A percentile compares a stretch with the other conserved stretches of the same genome.
Evolutionary conservation across 2,113 vertebrate genomes (phyloP).

Genomic region (Epinephelus cyanopodus): DNA sequence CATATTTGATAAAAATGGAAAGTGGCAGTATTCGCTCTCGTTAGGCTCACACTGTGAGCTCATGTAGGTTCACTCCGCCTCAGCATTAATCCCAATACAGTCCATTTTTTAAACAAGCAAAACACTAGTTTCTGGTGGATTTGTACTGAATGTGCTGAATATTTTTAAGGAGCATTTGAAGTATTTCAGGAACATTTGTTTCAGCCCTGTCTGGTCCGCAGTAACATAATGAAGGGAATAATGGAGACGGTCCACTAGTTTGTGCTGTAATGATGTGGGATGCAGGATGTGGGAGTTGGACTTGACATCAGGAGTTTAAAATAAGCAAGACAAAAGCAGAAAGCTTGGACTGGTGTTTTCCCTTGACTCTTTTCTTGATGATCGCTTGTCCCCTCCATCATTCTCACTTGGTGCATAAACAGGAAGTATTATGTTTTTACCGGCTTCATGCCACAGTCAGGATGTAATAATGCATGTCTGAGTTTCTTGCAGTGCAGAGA

Average conservation of each 20-base stretch:
- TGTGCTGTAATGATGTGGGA: neutral
- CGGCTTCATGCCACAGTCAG: neutral
- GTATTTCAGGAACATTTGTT: neutral
- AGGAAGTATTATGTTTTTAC: neutral
- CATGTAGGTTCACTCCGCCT: neutral
- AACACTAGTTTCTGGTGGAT: neutral
- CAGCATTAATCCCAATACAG: neutral
- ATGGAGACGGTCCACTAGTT: neutral
- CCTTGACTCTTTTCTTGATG: neutral
- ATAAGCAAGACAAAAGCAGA: neutral
- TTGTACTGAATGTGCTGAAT: neutral
- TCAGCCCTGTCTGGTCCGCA: neutral
- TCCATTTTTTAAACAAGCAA: neutral
- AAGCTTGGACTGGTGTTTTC: neutral
- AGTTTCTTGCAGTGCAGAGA: neutral
- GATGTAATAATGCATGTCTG: neutral
- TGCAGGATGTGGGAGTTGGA: neutral
- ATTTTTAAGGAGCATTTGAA: neutral
- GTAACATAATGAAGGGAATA: neutral
- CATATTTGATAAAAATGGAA: slow-evolving; percentile 5
- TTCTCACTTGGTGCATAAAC: neutral
- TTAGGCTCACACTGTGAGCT: neutral
- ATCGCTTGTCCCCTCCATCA: neutral
- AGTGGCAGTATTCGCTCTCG: neutral
- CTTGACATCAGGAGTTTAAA: neutral